Conservation (phyloP, 92 coral and sea anemone genomes). For the Bergia puertoricense region DNA sequence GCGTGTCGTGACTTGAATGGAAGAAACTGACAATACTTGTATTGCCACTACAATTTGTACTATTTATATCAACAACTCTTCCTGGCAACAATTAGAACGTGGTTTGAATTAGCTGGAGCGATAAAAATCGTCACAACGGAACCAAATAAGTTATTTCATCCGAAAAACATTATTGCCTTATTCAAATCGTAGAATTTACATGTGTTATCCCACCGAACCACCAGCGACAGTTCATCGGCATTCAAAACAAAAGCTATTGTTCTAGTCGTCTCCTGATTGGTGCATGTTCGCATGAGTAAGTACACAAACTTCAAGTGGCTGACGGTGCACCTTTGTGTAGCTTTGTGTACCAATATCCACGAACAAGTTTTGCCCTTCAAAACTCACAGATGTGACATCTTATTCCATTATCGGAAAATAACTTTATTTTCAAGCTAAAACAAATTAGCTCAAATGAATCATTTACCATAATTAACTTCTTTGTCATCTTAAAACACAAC, state of each 20-base stretch:
- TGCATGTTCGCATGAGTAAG: slow-evolving; percentile 1
- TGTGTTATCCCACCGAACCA: neutral
- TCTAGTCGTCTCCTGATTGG: slow-evolving; percentile 20
- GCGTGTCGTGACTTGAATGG: slow-evolving; percentile 34
- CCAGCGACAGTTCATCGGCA: slow-evolving; percentile 43
- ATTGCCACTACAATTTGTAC: neutral
- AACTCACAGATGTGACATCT: neutral
- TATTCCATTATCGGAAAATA: slow-evolving; percentile 3
- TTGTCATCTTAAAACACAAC: neutral
- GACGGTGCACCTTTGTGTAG: no score
- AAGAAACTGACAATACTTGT: neutral
- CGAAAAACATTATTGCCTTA: no score
- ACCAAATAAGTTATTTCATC: neutral
- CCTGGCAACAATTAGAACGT: slow-evolving; percentile 6
- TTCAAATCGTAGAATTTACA: slow-evolving; percentile 17
- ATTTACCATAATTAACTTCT: neutral
- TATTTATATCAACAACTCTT: neutral
- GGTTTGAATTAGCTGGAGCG: slow-evolving; percentile 6
- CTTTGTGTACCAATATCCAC: neutral
- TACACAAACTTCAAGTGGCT: slow-evolving; percentile 13
- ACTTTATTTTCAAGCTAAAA: neutral
- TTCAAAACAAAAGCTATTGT: slow-evolving; percentile 37
- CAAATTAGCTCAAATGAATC: neutral
- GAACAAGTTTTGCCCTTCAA: neutral
- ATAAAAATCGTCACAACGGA: neutral